Conservation (phyloP, 2,888 invertebrate genomes). For the Andrena chrysosceles region DNA sequence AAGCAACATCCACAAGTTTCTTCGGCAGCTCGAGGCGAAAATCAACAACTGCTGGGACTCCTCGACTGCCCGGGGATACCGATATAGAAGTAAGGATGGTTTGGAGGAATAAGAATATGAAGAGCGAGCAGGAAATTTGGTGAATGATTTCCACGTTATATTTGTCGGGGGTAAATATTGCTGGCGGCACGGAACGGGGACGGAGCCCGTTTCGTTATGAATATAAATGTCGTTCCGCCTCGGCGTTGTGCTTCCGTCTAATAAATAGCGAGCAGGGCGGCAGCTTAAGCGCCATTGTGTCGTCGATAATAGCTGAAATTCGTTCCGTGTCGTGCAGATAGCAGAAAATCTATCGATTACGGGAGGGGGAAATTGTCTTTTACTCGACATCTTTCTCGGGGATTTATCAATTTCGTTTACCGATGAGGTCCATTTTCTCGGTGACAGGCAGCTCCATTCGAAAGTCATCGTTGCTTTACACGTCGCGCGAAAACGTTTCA, state of each 20-base stretch:
- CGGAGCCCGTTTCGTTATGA: conserved; percentile 70
- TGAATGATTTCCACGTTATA: conserved; percentile 73
- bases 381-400: neutral
- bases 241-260: conserved; percentile 34
- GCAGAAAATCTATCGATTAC: conserved; percentile 42
- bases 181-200: conserved; percentile 61
- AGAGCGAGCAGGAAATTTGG: conserved; percentile 57
- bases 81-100: neutral
- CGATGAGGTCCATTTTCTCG: neutral
- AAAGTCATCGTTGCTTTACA: neutral
- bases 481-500: too few relatives aligned
- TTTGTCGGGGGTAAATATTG: conserved; percentile 76
- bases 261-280: conserved; percentile 40
- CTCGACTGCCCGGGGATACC: neutral
- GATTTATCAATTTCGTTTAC: neutral
- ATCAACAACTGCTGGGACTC: conserved; percentile 67
- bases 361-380: conserved; percentile 19
- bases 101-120: conserved; percentile 50
- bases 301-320: conserved; percentile 42
- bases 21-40: conserved; percentile 45
- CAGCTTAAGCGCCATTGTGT: conserved; percentile 34
- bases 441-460: neutral
- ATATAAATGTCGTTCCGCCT: conserved; percentile 71
- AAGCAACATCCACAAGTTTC: conserved; percentile 18
- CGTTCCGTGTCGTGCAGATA: conserved; percentile 25